Evolutionary conservation across 2,113 vertebrate species (phyloP).

Genomic region (Megalops atlanticus): DNA sequence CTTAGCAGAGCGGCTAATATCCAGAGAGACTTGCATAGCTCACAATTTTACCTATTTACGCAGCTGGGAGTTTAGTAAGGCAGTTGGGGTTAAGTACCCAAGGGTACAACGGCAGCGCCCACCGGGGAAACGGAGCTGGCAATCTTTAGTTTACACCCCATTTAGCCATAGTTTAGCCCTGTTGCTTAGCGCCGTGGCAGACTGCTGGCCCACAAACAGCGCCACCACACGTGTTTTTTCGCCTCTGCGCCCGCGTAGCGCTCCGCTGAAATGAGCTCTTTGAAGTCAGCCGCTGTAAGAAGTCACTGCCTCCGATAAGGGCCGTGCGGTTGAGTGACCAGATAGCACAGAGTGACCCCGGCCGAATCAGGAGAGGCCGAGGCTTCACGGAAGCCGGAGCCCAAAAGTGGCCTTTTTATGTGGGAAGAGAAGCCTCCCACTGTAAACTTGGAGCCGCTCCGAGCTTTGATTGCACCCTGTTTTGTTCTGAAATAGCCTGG

Average conservation of each 20-base stretch:
- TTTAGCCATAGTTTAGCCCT: too few relatives aligned
- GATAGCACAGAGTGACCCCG: neutral
- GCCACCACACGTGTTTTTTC: neutral
- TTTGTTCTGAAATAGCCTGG: conserved; percentile 31
- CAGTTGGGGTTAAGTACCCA: too few relatives aligned
- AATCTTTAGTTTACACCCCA: too few relatives aligned
- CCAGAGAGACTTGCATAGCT: too few relatives aligned
- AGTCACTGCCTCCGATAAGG: neutral
- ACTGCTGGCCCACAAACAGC: too few relatives aligned
- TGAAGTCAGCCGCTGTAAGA: conserved; percentile 5
- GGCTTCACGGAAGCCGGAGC: neutral
- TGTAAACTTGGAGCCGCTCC: conserved; percentile 24
- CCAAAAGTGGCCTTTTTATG: conserved; percentile 3
- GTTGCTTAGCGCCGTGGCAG: too few relatives aligned
- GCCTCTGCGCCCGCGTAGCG: neutral
- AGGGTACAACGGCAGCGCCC: too few relatives aligned
- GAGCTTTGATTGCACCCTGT: neutral
- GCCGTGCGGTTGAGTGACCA: conserved; percentile 2
- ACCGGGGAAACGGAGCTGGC: too few relatives aligned
- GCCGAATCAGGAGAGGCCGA: neutral
- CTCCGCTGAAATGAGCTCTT: neutral
- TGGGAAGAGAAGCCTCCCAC: neutral
- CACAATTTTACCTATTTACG: too few relatives aligned
- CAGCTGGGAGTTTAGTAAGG: too few relatives aligned
- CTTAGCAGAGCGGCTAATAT: too few relatives aligned